phyloP scores from a whole-genome alignment of 2,888 invertebrate genomes.

The Plutella xylostella region DNA sequence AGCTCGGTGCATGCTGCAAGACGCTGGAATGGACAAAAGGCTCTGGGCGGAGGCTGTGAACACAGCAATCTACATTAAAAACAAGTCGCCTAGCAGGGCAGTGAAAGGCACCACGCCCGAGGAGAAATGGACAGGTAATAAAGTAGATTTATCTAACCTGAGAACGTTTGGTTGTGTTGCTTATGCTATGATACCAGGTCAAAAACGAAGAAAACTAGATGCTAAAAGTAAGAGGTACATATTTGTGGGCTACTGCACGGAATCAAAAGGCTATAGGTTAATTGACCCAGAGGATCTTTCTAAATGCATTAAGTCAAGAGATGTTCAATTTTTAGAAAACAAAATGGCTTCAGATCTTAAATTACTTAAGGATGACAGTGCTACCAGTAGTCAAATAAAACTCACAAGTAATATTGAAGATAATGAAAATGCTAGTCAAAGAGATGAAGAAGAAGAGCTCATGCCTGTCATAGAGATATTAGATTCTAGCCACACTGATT shows the following conservation, averaged over 20 bases:
- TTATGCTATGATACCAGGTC: neutral
- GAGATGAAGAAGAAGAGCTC: neutral
- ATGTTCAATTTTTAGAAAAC: constrained; percentile 5
- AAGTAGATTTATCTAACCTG: neutral
- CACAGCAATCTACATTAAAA: constrained; percentile 10
- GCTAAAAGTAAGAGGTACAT: constrained; percentile 1
- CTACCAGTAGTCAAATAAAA: neutral
- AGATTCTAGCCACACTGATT: neutral
- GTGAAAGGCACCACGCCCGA: constrained; percentile 4
- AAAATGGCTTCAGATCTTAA: neutral
- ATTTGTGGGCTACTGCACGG: constrained; percentile 10
- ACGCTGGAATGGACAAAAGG: constrained; percentile 1
- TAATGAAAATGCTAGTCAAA: constrained; percentile 1
- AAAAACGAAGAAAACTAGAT: constrained; percentile 6
- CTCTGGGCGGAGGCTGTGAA: constrained; percentile 10
- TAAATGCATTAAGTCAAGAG: neutral
- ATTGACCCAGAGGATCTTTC: neutral
- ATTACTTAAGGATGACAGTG: neutral
- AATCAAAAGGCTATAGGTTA: neutral
- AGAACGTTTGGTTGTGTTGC: constrained; percentile 1
- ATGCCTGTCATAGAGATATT: neutral
- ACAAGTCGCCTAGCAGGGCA: constrained; percentile 5
- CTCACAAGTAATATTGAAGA: neutral
- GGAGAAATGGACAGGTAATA: constrained; percentile 6
- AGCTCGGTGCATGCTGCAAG: constrained; percentile 7